Percentiles rank a stretch among this genome's conserved stretches.
These are phyloP conservation scores for Hystrix brachyura DNA, from an alignment of 2,113 vertebrate genomes.

Conservation along the genomic window DNA sequence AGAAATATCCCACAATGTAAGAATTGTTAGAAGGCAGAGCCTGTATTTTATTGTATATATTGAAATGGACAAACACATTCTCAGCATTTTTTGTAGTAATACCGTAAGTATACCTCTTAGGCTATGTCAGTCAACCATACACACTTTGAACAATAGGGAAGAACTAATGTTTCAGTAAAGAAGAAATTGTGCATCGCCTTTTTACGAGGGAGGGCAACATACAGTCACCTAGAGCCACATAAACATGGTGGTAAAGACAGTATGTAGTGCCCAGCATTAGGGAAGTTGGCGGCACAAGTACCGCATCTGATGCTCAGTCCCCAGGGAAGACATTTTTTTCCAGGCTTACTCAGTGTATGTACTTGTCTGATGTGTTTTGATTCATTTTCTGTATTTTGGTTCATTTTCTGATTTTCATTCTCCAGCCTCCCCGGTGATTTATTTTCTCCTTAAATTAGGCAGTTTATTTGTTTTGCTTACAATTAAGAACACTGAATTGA, in stretches of 20 bases:
- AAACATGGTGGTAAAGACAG: not conserved
- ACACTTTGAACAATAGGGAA: not conserved
- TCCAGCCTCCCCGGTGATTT: not conserved
- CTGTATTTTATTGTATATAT: not conserved
- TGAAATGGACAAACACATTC: not conserved
- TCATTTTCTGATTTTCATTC: constrained; percentile 24
- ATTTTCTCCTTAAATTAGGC: constrained; percentile 8
- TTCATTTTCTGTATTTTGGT: not conserved
- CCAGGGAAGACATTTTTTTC: rapidly evolving
- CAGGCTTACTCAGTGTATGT: rapidly evolving
- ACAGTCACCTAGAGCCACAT: not conserved
- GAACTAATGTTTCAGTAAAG: not conserved
- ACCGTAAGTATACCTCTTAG: not conserved
- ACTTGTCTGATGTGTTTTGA: not conserved
- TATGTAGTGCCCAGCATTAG: not conserved
- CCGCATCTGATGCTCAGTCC: rapidly evolving
- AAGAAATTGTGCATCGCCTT: not conserved
- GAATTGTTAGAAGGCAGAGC: not conserved
- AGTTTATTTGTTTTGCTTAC: constrained; percentile 44
- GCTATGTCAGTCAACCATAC: not conserved
- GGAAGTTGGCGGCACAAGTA: not conserved
- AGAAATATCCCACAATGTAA: not conserved
- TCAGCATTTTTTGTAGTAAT: not conserved
- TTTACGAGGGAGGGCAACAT: rapidly evolving
- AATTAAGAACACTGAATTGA: constrained; percentile 32